Evolutionary conservation across 2,888 invertebrate species (phyloP).

Genomic region (Melanostoma mellinum): DNA sequence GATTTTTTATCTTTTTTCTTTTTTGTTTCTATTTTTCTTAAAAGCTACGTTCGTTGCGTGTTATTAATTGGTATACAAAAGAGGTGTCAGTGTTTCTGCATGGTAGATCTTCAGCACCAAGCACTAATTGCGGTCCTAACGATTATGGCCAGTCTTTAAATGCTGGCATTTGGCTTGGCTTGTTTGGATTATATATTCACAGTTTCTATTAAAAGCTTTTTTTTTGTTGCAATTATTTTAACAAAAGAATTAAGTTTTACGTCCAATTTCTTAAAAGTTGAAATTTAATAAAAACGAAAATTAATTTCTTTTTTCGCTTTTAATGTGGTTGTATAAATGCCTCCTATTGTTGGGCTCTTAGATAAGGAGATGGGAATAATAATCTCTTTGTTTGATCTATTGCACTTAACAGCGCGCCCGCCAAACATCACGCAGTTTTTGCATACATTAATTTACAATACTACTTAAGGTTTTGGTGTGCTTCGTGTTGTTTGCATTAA

Average conservation of each 20-base stretch:
- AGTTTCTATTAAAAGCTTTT: constrained; percentile 5
- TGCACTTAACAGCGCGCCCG: too few species aligned
- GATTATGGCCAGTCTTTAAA: constrained; percentile 3
- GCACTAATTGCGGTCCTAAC: constrained; percentile 38
- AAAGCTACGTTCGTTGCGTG: constrained; percentile 31
- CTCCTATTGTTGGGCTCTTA: too few species aligned
- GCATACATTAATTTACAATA: too few species aligned
- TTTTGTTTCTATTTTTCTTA: background rate
- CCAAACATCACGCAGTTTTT: too few species aligned
- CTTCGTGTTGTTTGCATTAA: too few species aligned
- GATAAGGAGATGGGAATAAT: too few species aligned
- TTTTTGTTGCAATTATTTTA: background rate
- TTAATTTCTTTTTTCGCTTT: constrained; percentile 6
- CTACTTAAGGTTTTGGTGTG: too few species aligned
- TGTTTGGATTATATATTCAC: constrained; percentile 33
- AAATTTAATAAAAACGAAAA: background rate
- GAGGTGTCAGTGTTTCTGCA: constrained; percentile 61
- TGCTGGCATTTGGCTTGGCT: background rate
- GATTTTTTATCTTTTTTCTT: constrained; percentile 2
- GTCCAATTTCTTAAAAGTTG: background rate
- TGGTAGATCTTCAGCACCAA: constrained; percentile 36
- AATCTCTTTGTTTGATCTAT: too few species aligned
- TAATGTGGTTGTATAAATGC: background rate
- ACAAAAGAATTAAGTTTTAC: constrained; percentile 4
- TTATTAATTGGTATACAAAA: constrained; percentile 54